These are phyloP conservation scores for Silurus meridionalis DNA, from an alignment of 2,113 vertebrate genomes.

Conservation along the genomic window DNA sequence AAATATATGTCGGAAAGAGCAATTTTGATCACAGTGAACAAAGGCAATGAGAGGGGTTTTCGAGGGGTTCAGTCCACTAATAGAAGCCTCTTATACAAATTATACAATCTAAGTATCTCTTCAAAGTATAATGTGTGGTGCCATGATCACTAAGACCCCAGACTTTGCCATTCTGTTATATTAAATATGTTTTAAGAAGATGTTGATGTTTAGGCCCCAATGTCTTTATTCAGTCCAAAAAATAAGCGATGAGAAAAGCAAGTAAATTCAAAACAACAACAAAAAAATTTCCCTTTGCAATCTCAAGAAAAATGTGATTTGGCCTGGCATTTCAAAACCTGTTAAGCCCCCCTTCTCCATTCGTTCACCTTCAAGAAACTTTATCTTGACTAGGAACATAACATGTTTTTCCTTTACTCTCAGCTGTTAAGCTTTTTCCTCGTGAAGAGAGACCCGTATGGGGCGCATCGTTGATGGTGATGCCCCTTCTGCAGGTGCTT, in stretches of 20 bases:
- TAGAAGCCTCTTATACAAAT: background rate
- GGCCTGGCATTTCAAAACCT: background rate
- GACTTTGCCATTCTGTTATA: too few relatives aligned
- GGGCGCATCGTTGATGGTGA: slow-evolving; percentile 74
- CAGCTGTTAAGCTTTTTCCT: slow-evolving; percentile 79
- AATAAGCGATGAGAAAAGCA: too few relatives aligned
- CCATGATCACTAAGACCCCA: too few relatives aligned
- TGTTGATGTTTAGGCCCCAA: too few relatives aligned
- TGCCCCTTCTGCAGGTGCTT: slow-evolving; percentile 87
- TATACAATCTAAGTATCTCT: background rate
- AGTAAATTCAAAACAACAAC: too few relatives aligned
- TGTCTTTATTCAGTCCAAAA: too few relatives aligned
- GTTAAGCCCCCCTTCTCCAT: background rate
- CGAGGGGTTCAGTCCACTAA: background rate
- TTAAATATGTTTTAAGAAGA: too few relatives aligned
- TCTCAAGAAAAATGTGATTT: background rate
- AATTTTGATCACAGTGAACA: background rate
- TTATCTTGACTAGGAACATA: background rate
- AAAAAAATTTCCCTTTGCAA: background rate
- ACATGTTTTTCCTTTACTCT: background rate
- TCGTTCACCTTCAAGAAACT: background rate
- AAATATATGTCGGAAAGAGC: background rate
- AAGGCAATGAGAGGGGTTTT: background rate
- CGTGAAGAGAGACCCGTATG: slow-evolving; percentile 64
- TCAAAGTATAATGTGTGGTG: background rate